phyloP scores from a whole-genome alignment of 2,888 invertebrate species.

The Temnothorax rugatulus region DNA sequence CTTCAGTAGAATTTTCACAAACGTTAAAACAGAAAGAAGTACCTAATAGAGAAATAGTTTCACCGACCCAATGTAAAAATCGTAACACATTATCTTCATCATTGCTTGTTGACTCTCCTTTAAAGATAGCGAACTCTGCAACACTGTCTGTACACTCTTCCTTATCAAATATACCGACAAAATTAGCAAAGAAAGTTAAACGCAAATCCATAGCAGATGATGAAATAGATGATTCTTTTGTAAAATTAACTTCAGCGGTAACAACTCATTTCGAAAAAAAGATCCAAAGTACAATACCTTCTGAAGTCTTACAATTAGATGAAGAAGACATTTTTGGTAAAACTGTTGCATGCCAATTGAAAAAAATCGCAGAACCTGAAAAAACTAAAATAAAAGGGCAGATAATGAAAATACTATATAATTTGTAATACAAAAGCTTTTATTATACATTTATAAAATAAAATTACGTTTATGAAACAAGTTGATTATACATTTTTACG shows the following conservation, averaged over 20 bases:
- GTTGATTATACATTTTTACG: too few species aligned
- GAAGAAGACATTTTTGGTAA: neutral
- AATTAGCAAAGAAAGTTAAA: conserved; percentile 4
- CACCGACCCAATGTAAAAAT: neutral
- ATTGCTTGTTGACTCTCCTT: neutral
- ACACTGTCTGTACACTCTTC: neutral
- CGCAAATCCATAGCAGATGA: neutral
- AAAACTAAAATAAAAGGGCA: neutral
- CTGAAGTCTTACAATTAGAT: neutral
- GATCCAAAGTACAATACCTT: neutral
- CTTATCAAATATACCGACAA: neutral
- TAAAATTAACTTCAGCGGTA: conserved; percentile 6
- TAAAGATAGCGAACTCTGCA: neutral
- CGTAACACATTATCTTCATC: neutral
- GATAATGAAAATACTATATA: too few species aligned
- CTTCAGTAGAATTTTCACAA: too few species aligned
- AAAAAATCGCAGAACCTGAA: neutral
- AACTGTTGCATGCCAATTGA: conserved; percentile 8
- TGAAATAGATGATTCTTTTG: neutral
- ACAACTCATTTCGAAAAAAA: neutral
- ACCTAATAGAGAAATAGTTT: too few species aligned
- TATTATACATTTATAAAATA: too few species aligned
- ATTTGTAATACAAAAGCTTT: too few species aligned
- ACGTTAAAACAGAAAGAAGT: too few species aligned
- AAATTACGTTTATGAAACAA: too few species aligned